phyloP scores from a whole-genome alignment of 2,797 vertebrate species.

The Galagoides demidoff region DNA sequence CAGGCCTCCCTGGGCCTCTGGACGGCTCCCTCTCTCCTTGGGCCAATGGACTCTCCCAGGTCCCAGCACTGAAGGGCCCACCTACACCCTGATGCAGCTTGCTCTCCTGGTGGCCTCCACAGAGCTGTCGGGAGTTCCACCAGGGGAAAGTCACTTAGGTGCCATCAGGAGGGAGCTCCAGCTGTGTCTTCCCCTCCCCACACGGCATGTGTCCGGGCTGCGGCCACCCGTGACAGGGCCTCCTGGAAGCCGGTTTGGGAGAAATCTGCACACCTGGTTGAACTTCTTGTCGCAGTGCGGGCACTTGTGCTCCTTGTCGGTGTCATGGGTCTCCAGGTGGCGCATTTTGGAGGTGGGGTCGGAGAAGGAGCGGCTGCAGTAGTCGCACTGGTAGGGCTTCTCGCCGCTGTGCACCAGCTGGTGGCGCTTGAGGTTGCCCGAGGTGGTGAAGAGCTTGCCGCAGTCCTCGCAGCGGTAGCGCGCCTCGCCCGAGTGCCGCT shows the following conservation, averaged over 20 bases:
- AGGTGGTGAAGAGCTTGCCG: constrained; percentile 97
- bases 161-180: not conserved
- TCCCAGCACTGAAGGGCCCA: not conserved
- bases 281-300: constrained; percentile 98
- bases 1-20: not conserved
- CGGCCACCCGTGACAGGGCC: not conserved
- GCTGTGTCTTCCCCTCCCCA: not conserved
- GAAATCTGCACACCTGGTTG: constrained; percentile 92
- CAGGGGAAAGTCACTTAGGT: not conserved
- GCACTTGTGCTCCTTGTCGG: constrained; percentile 97
- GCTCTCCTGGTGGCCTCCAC: not conserved
- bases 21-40: not conserved
- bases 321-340: constrained; percentile 98
- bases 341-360: constrained; percentile 99
- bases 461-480: constrained; percentile 96
- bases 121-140: not conserved
- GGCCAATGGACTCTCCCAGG: not conserved
- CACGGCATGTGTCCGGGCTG: not conserved
- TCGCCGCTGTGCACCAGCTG: constrained; percentile 98
- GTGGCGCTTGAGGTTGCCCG: constrained; percentile 97
- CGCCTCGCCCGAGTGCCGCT: constrained; percentile 96
- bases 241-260: not conserved
- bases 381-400: constrained; percentile 97
- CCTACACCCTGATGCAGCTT: not conserved
- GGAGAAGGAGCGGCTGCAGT: constrained; percentile 96